phyloP scores from a whole-genome alignment of 1,140 invertebrate genomes.

The Dreissena polymorpha region DNA sequence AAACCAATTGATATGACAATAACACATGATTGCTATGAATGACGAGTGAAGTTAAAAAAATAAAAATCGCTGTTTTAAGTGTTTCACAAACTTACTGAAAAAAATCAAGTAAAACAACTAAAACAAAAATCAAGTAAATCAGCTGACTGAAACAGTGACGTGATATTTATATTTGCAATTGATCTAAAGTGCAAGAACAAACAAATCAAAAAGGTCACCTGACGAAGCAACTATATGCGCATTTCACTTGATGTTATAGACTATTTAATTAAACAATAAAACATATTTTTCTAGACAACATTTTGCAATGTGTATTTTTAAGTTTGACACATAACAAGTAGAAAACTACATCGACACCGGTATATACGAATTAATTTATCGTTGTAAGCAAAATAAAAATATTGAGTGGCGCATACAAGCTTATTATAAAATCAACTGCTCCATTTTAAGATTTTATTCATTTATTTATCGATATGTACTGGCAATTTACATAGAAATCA shows the following conservation, averaged over 20 bases:
- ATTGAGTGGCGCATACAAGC: constrained; percentile 1
- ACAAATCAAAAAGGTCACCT: too few species aligned
- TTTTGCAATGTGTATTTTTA: background rate
- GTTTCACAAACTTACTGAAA: too few species aligned
- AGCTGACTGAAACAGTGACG: too few species aligned
- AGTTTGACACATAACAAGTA: constrained; percentile 38
- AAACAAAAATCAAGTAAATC: too few species aligned
- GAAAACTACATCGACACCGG: constrained; percentile 22
- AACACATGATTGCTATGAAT: too few species aligned
- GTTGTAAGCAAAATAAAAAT: background rate
- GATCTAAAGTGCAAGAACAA: too few species aligned
- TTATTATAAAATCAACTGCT: background rate
- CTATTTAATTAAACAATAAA: background rate
- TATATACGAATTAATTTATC: background rate
- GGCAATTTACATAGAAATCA: background rate
- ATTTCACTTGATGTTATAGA: background rate
- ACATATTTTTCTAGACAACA: background rate
- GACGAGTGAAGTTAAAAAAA: too few species aligned
- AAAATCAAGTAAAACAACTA: too few species aligned
- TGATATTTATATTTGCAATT: too few species aligned
- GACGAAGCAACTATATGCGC: background rate
- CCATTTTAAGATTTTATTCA: background rate
- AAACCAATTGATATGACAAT: too few species aligned
- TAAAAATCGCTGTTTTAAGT: too few species aligned
- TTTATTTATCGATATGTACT: background rate